Evolutionary conservation across 2,797 vertebrate genomes (phyloP), one percentile per base, ranked within the genome.

Genomic region (Apogon talboti): DNA sequence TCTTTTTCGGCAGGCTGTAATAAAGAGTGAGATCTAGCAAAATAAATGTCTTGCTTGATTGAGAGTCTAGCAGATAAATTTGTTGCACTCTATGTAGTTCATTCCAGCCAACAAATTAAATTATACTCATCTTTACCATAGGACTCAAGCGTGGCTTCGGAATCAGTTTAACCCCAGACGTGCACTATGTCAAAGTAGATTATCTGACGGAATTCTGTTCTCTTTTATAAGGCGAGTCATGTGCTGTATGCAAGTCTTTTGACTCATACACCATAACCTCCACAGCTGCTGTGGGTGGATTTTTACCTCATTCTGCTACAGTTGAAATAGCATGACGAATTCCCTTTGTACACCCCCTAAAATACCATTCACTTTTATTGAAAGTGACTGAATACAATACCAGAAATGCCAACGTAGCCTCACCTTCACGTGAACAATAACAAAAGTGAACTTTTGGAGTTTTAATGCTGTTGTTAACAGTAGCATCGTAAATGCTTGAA

Each of bases 131-230:
- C 66, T 64, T 53, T 41, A 58, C 15, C 50, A 9, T 14, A 40
- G 37, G 41, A 51, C 37, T 21, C 43, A 16, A 18, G 12, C 14
- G 13, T 58, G 50, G 38, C 44, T 70, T 62, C 28, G 33, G 14
- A 72, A 81, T 71, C n/a, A 54, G 61, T 79, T 77, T 49, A 64
- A 78, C 68, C 67, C 30, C 48, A 19, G 24, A 64, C n/a, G 65
- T 70, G 60, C 41, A 41, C 60, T 9, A 1, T 24, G 59, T 60
- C 43, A 57, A 45, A 68, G 49, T 19, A 45, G 33, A 67, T 80
- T 33, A 54, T 60, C 53, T 9, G 11, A 18, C 41, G 50, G 44
- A 47, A 30, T 14, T 45, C 47, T 68, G 40, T 42, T 42, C 13
- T 55, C 35, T 35, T 47, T 1, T 54, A 3, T 4, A 18, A 45